Percentiles rank a stretch among this genome's conserved stretches.
These are phyloP conservation scores for Willisornis vidua DNA, from an alignment of 2,113 vertebrate genomes.

Conservation along the genomic window DNA sequence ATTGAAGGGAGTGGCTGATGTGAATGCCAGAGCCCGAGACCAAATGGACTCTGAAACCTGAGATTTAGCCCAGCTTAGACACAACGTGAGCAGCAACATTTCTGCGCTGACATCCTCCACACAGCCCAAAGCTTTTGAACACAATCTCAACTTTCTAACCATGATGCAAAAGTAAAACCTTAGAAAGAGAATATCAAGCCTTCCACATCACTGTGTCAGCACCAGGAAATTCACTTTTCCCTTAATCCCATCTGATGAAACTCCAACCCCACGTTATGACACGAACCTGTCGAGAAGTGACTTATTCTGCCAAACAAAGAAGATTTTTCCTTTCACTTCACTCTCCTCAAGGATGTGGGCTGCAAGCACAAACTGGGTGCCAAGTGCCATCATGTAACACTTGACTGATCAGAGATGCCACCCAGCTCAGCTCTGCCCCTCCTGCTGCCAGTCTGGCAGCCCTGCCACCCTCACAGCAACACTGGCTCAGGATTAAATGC, in stretches of 20 bases:
- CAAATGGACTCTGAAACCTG: neutral
- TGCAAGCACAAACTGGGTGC: neutral
- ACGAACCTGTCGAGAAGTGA: neutral
- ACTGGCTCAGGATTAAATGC: neutral
- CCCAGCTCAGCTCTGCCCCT: neutral
- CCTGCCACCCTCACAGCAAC: accelerated
- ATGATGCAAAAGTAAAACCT: neutral
- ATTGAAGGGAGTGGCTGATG: neutral
- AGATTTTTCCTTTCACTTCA: neutral
- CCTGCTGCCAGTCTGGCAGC: neutral
- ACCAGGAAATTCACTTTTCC: neutral
- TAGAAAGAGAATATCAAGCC: neutral
- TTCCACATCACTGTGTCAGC: neutral
- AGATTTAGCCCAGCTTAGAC: neutral
- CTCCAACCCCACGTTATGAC: accelerated
- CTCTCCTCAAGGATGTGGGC: neutral
- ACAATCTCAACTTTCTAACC: neutral
- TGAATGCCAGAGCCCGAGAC: neutral
- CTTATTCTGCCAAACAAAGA: neutral
- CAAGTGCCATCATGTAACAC: neutral
- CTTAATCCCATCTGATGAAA: neutral
- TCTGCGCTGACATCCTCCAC: neutral
- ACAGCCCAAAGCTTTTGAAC: neutral
- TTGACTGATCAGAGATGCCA: neutral
- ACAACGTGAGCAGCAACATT: neutral